These are phyloP conservation scores for Champsocephalus esox DNA, from an alignment of 2,797 vertebrate species.

Conservation along the genomic window DNA sequence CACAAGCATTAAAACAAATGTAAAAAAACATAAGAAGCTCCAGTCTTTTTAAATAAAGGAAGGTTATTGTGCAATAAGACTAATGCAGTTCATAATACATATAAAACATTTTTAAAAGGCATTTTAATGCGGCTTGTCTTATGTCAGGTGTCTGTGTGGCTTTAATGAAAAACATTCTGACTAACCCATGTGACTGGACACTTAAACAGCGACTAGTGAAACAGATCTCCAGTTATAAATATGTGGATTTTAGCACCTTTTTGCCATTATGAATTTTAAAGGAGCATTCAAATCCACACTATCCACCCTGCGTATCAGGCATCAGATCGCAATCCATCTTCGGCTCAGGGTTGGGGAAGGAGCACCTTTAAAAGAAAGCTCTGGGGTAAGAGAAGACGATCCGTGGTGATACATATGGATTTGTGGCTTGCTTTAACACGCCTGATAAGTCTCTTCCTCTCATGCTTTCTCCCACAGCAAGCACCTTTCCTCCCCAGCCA, in stretches of 20 bases:
- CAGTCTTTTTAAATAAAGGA: slow-evolving; percentile 71
- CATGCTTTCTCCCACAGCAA: slow-evolving; percentile 57
- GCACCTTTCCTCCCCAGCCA: slow-evolving; percentile 50
- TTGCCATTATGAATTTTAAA: slow-evolving; percentile 69
- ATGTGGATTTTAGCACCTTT: slow-evolving; percentile 71
- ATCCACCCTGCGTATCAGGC: slow-evolving; percentile 70
- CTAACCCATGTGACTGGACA: slow-evolving; percentile 63
- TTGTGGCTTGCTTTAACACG: slow-evolving; percentile 72
- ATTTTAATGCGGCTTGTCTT: slow-evolving; percentile 74
- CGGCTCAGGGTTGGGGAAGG: slow-evolving; percentile 65
- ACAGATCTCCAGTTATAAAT: slow-evolving; percentile 63
- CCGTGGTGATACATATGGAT: slow-evolving; percentile 73
- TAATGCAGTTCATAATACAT: slow-evolving; percentile 70
- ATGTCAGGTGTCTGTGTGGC: slow-evolving; percentile 80
- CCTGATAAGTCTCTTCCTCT: slow-evolving; percentile 68
- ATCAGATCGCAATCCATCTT: slow-evolving; percentile 63
- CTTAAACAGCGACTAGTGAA: slow-evolving; percentile 78
- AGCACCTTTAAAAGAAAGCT: slow-evolving; percentile 71
- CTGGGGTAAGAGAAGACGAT: slow-evolving; percentile 60
- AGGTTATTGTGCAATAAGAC: slow-evolving; percentile 71
- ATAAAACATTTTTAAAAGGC: slow-evolving; percentile 67
- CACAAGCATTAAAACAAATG: slow-evolving; percentile 77
- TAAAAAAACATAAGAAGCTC: slow-evolving; percentile 73
- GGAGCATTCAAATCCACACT: slow-evolving; percentile 72
- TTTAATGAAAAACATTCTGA: slow-evolving; percentile 68